These are phyloP conservation scores for Gymnoscelis rufifasciata DNA, from an alignment of 2,888 invertebrate species.

Conservation along the genomic window DNA sequence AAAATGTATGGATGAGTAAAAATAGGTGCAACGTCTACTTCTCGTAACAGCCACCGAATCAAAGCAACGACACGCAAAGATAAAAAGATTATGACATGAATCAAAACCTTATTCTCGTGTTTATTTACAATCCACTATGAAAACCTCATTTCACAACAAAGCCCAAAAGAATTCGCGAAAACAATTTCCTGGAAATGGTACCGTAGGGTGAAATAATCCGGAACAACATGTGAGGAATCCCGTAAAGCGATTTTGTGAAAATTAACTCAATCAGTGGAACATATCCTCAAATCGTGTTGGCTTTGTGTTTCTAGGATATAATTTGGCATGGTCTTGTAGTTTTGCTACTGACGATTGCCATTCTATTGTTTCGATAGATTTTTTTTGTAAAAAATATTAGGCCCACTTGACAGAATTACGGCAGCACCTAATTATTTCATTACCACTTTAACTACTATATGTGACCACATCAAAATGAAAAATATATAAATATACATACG, in stretches of 20 bases:
- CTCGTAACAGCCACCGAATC: too few relatives aligned
- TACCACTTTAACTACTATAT: too few relatives aligned
- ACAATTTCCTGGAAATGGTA: constrained; percentile 71
- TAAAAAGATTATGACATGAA: neutral
- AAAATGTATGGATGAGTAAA: too few relatives aligned
- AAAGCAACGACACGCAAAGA: too few relatives aligned
- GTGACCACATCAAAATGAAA: too few relatives aligned
- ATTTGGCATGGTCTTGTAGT: neutral
- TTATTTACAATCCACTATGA: constrained; percentile 31
- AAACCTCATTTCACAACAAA: constrained; percentile 47
- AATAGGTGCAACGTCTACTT: too few relatives aligned
- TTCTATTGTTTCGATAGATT: too few relatives aligned
- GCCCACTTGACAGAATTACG: too few relatives aligned
- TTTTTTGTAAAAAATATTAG: too few relatives aligned
- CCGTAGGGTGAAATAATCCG: constrained; percentile 71
- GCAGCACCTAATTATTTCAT: too few relatives aligned
- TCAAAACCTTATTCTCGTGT: constrained; percentile 4
- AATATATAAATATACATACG: too few relatives aligned
- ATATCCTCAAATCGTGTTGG: constrained; percentile 12
- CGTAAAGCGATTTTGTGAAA: constrained; percentile 70
- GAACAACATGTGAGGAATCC: constrained; percentile 64
- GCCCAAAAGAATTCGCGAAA: constrained; percentile 58
- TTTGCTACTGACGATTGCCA: too few relatives aligned
- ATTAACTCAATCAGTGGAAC: constrained; percentile 63
- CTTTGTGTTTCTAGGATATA: constrained; percentile 6